phyloP scores from a whole-genome alignment of 2,888 invertebrate species.

The Patella ulyssiponensis region DNA sequence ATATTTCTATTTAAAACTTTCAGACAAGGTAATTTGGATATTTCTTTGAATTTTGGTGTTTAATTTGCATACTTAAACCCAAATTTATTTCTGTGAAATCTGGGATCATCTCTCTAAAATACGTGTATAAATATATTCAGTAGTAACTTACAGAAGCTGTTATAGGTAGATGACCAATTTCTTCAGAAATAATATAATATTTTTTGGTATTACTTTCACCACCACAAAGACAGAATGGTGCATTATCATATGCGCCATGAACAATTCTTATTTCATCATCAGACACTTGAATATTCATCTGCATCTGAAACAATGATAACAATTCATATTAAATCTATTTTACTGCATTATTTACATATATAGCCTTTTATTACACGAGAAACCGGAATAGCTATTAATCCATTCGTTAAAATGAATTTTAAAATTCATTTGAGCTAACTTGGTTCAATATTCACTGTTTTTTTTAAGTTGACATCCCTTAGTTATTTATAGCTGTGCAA shows the following conservation, averaged over 20 bases:
- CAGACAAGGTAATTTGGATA: too few species aligned
- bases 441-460: too few species aligned
- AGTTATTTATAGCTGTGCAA: too few species aligned
- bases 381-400: neutral
- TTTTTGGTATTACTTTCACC: slow-evolving; percentile 53
- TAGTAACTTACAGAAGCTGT: slow-evolving; percentile 54
- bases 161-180: slow-evolving; percentile 75
- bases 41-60: too few species aligned
- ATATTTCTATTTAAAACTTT: too few species aligned
- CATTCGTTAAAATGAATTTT: too few species aligned
- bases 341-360: neutral
- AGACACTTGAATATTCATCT: slow-evolving; percentile 39
- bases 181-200: slow-evolving; percentile 57
- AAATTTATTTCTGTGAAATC: too few species aligned
- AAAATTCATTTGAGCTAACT: neutral
- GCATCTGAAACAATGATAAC: slow-evolving; percentile 44
- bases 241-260: slow-evolving; percentile 17
- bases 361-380: neutral
- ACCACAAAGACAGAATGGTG: slow-evolving; percentile 65
- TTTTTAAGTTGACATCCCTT: too few species aligned
- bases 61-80: too few species aligned
- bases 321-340: neutral
- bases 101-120: too few species aligned
- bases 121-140: too few species aligned
- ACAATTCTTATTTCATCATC: slow-evolving; percentile 47